Percentiles rank a stretch among this genome's conserved stretches.
Evolutionary conservation across 2,888 invertebrate species (phyloP).

Genomic region (Sycophila texana): DNA sequence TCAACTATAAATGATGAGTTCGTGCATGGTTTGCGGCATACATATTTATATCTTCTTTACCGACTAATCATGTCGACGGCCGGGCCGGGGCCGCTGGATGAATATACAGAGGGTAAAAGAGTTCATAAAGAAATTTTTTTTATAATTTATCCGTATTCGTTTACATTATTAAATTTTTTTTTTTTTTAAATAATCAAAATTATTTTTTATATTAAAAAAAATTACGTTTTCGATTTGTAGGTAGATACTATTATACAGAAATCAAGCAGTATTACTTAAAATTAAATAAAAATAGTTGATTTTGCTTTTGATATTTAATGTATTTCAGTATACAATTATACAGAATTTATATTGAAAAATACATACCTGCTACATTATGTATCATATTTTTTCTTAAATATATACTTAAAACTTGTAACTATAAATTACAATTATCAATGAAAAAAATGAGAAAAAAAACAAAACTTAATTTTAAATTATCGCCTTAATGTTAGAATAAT

Average conservation of each 20-base stretch:
- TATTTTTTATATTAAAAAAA: no score
- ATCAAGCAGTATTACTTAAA: neutral
- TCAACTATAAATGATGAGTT: neutral
- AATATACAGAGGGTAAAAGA: no score
- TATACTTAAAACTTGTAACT: conserved; percentile 37
- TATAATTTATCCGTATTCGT: no score
- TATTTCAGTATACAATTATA: conserved; percentile 40
- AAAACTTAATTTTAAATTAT: conserved; percentile 19
- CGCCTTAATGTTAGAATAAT: conserved; percentile 9
- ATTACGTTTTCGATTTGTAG: no score
- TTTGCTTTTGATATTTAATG: conserved; percentile 22
- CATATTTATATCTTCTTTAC: conserved; percentile 26
- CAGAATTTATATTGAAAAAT: conserved; percentile 48
- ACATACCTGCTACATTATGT: conserved; percentile 42
- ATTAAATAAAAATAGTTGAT: conserved; percentile 6
- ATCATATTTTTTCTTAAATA: conserved; percentile 34
- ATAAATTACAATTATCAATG: conserved; percentile 29
- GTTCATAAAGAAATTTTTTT: no score
- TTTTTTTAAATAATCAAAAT: no score
- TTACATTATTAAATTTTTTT: no score
- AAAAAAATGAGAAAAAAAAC: conserved; percentile 33
- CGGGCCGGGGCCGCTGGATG: neutral
- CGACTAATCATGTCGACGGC: neutral
- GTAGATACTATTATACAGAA: no score
- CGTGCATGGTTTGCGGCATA: neutral